Conservation (phyloP, 2,888 invertebrate genomes). For the Biston stratarius region DNA sequence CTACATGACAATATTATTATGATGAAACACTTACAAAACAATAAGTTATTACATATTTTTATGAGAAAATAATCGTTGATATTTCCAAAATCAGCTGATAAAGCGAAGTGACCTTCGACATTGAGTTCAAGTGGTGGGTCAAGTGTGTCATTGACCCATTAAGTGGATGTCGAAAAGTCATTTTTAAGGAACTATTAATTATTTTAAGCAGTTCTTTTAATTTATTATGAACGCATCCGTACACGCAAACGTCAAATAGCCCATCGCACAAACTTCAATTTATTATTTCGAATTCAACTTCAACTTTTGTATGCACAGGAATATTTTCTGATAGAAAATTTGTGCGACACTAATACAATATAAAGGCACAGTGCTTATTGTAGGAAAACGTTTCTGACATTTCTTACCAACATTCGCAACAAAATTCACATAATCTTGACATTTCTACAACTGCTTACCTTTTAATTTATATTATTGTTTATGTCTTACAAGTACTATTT, state of each 20-base stretch:
- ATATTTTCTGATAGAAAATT: slow-evolving; percentile 17
- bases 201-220: background rate
- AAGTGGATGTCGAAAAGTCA: background rate
- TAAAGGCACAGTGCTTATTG: slow-evolving; percentile 22
- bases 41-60: background rate
- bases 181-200: background rate
- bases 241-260: slow-evolving; percentile 52
- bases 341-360: background rate
- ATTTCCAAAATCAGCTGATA: slow-evolving; percentile 19
- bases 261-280: slow-evolving; percentile 48
- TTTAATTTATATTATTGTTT: background rate
- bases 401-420: slow-evolving; percentile 56
- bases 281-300: slow-evolving; percentile 19
- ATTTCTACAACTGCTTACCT: slow-evolving; percentile 35
- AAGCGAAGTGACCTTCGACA: slow-evolving; percentile 3
- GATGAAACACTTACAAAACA: too few species aligned
- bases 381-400: slow-evolving; percentile 28
- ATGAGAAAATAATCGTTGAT: background rate
- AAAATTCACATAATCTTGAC: slow-evolving; percentile 47
- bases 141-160: slow-evolving; percentile 12
- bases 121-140: slow-evolving; percentile 5
- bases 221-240: slow-evolving; percentile 36
- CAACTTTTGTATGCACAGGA: background rate
- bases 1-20: too few species aligned
- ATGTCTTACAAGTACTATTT: background rate